Evolutionary conservation across 2,113 vertebrate species (phyloP).

Genomic region (Lagopus muta): DNA sequence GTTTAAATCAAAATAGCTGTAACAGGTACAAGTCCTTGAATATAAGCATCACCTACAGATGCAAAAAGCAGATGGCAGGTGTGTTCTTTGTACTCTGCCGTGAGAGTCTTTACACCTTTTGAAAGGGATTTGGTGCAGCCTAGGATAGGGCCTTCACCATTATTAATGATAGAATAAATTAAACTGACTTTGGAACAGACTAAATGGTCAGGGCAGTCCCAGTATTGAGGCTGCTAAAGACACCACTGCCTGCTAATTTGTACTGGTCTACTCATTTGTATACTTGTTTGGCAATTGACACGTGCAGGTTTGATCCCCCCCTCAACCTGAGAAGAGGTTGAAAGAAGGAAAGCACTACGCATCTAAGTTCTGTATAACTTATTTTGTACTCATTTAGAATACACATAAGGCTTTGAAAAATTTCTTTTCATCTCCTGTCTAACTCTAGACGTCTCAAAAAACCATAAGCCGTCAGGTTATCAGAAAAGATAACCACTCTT

Average conservation of each 20-base stretch:
- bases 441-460: neutral
- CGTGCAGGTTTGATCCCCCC: neutral
- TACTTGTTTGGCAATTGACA: neutral
- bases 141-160: neutral
- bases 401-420: neutral
- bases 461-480: neutral
- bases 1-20: conserved; percentile 30
- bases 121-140: neutral
- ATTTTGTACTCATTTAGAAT: neutral
- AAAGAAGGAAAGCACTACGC: neutral
- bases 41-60: conserved; percentile 9
- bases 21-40: conserved; percentile 30
- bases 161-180: neutral
- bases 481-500: neutral
- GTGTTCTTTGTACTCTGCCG: neutral
- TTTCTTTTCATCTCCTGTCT: neutral
- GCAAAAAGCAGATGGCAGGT: neutral
- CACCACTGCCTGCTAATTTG: neutral
- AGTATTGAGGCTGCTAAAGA: neutral
- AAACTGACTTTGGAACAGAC: neutral
- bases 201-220: neutral
- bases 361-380: neutral
- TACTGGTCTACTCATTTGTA: neutral
- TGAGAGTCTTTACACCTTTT: neutral
- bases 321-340: neutral